A percentile compares a stretch with the other conserved stretches of the same genome.
phyloP scores from a whole-genome alignment of 2,797 vertebrate species.

The Pyrocephalus nanus region DNA sequence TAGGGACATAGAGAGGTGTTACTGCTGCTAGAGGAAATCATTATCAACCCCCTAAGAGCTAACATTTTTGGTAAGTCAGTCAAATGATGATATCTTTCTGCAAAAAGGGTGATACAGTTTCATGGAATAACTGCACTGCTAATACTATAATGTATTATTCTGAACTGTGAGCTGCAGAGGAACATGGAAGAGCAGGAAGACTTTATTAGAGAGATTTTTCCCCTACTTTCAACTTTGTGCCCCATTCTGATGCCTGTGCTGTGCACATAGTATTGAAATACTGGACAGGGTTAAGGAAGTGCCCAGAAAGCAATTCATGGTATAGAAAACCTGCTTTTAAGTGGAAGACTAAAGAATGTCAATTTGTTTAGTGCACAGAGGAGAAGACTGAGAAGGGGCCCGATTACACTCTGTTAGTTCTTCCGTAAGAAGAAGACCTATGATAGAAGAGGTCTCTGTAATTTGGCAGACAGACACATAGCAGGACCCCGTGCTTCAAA shows the following conservation, averaged over 20 bases:
- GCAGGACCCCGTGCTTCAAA: neutral
- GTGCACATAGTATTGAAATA: neutral
- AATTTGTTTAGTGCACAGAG: neutral
- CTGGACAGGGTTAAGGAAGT: neutral
- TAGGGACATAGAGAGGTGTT: neutral
- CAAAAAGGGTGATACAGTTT: constrained; percentile 13
- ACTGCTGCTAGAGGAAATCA: neutral
- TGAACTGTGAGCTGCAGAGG: neutral
- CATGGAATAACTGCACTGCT: neutral
- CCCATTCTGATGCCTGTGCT: fast-evolving
- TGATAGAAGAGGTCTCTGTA: neutral
- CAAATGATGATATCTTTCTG: constrained; percentile 33
- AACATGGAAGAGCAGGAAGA: neutral
- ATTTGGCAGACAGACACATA: neutral
- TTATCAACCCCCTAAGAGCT: neutral
- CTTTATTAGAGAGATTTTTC: neutral
- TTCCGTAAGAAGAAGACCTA: neutral
- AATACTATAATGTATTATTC: neutral
- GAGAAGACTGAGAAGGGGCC: neutral
- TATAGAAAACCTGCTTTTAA: neutral
- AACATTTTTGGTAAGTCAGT: constrained; percentile 11
- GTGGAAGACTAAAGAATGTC: neutral
- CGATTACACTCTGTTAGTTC: neutral
- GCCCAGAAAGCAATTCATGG: neutral
- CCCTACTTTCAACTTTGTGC: neutral